phyloP scores from a whole-genome alignment of 2,113 vertebrate genomes.

The Rhea americana region DNA sequence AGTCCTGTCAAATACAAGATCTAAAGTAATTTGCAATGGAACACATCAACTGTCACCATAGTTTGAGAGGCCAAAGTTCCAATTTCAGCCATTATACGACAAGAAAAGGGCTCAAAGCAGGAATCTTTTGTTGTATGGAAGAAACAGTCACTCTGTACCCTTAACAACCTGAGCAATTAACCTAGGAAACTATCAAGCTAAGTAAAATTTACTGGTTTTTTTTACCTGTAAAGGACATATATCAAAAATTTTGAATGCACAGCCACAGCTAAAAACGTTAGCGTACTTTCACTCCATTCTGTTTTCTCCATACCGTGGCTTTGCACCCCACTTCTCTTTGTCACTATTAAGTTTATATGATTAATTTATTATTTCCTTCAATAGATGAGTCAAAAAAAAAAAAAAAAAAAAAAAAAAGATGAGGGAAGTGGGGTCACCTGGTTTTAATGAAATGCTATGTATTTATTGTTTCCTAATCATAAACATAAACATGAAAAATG shows the following conservation, averaged over 20 bases:
- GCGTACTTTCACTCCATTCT: not conserved
- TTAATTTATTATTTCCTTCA: not conserved
- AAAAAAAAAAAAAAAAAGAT: rapidly evolving
- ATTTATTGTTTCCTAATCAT: not conserved
- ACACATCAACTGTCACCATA: not conserved
- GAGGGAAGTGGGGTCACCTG: not conserved
- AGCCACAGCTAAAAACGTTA: not conserved
- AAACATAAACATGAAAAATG: not conserved
- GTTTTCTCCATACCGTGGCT: not conserved
- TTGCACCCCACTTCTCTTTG: not conserved
- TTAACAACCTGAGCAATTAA: not conserved
- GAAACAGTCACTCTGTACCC: not conserved
- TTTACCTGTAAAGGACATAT: not conserved
- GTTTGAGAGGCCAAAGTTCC: not conserved
- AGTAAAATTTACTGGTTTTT: not conserved
- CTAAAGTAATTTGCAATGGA: not conserved
- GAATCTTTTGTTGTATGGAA: not conserved
- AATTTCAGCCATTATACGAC: not conserved
- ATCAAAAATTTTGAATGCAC: not conserved
- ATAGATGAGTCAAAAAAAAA: not conserved
- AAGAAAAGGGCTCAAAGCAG: not conserved
- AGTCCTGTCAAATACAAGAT: not conserved
- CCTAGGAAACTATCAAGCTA: not conserved
- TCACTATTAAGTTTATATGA: not conserved
- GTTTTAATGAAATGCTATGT: not conserved